Base-by-base conservation (phyloP, 2,888 invertebrate species). In the Hydrotaea cyrtoneurina region DNA sequence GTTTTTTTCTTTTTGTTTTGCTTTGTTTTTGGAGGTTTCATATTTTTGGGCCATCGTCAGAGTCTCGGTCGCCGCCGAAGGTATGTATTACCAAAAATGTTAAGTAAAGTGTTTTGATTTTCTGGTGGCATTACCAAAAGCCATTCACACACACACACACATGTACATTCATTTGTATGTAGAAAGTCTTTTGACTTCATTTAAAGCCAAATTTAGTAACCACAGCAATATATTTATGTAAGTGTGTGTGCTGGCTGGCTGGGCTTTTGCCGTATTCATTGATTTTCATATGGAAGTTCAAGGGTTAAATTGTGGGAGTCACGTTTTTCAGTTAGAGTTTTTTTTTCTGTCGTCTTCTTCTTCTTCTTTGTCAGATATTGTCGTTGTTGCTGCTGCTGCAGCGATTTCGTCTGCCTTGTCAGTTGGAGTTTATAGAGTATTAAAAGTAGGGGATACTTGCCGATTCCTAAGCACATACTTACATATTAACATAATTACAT, bases 281-380 rank as follows among this genome's bases (percentile, higher is more conserved):
- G 69, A 69, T 69, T 82, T 72, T 88, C 88, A 73, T 85, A 89
- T 88, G 73, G 88, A 89, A 87, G 91, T 90, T 91, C 91, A 91
- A 91, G 89, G 91, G 91, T 91, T 91, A 91, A 91, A 90, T 91
- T 91, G 92, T 91, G 88, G 91, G 91, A 91, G 92, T 91, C 91
- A 91, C 91, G 91, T 91, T 91, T 91, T 88, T 85, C 23, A n/a
- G 46, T 79, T 79, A 46, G 21, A 53, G 76, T 78, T 75, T 80
- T 75, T 72, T 72, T 43, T 26, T n/a, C n/a, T 23, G 50, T 8
- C 11, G 15, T 8, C 31, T 39, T 19, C 71, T 64, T 0, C 21
- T 39, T 31, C 43, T 19, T 21, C 39, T 46, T 69, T 69, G 39
- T 43, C 19, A 46, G 43, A 69, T 46, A 13, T 21, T 21, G 66